Evolutionary conservation across 2,888 invertebrate genomes (phyloP).

Genomic region (Galeruca laticollis): DNA sequence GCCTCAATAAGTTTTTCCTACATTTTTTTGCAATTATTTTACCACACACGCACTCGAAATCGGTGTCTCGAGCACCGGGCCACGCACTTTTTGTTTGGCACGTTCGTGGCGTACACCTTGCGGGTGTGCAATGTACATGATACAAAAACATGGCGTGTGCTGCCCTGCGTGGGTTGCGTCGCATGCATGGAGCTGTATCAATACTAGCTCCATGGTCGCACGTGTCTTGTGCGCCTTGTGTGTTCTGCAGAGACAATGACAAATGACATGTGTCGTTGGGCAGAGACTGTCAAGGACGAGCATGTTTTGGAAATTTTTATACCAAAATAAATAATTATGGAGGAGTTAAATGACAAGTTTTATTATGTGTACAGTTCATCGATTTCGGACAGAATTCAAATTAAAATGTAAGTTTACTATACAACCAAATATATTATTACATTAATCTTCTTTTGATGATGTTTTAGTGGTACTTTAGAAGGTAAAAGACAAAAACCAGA

Average conservation of each 20-base stretch:
- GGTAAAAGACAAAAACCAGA: constrained; percentile 88
- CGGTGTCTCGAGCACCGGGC: too few species aligned
- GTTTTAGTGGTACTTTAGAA: constrained; percentile 88
- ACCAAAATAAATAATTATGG: constrained; percentile 69
- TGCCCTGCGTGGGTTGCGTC: too few species aligned
- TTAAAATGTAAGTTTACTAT: constrained; percentile 84
- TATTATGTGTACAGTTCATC: constrained; percentile 92
- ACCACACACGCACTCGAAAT: too few species aligned
- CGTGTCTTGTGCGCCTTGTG: too few species aligned
- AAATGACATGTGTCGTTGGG: too few species aligned
- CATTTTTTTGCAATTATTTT: too few species aligned
- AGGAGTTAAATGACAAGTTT: constrained; percentile 83
- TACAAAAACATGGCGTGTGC: too few species aligned
- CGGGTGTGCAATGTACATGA: constrained; percentile 18
- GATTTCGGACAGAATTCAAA: constrained; percentile 86
- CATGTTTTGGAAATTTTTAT: background rate
- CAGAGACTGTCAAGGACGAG: background rate
- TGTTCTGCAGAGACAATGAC: too few species aligned
- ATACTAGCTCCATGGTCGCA: too few species aligned
- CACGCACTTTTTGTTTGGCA: too few species aligned
- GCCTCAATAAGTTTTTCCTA: constrained; percentile 18
- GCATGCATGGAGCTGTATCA: too few species aligned
- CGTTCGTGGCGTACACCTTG: too few species aligned
- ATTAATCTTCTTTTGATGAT: constrained; percentile 25
- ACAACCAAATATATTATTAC: constrained; percentile 15